Evolutionary conservation across 1,140 invertebrate genomes (phyloP), one percentile per base, ranked within the genome.

Genomic region (Tribolium madens): DNA sequence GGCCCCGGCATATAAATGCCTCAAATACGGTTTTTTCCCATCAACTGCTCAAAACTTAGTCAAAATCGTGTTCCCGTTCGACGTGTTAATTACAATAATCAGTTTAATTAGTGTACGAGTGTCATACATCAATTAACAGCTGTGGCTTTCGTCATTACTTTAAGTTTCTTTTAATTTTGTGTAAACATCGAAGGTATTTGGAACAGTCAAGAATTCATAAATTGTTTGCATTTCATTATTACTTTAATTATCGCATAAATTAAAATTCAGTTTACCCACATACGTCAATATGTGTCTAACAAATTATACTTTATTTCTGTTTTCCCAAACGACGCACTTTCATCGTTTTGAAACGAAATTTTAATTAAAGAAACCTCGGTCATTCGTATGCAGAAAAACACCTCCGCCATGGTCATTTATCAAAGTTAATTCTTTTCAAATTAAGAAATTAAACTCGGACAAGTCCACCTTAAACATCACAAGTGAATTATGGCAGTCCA

Each of bases 61-160:
- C 73, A 68, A 75, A 75, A 75, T 75, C 36, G 15, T 68, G 36
- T 75, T 75, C 60, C 52, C 33, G 0, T 46, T 68, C 17, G 17
- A 68, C 14, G 68, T 76, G 75, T 76, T 76, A 76, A 76, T 76
- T 76, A 42, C 7, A 42, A 50, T 47, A 76, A 76, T 76, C 47
- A 60, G 3, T 76, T 76, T 76, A 76, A 76, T 76, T 76, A 72
- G 64, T 52, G 46, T 36, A 26, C 10, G 21, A 76, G 75, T 76
- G 75, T 53, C 52, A 76, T 76, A 50, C 42, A 72, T 70, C 50
- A 70, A 76, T 76, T 76, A 76, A 76, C 75, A 76, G 64, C 60
- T 76, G 46, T 3, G 21, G 13, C 47, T 76, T 76, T 70, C 74
- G 74, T 76, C 74, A 76, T 76, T 64, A 48, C 60, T 47, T 75